phyloP scores from a whole-genome alignment of 2,113 vertebrate genomes.

The Tyrannus savana region DNA sequence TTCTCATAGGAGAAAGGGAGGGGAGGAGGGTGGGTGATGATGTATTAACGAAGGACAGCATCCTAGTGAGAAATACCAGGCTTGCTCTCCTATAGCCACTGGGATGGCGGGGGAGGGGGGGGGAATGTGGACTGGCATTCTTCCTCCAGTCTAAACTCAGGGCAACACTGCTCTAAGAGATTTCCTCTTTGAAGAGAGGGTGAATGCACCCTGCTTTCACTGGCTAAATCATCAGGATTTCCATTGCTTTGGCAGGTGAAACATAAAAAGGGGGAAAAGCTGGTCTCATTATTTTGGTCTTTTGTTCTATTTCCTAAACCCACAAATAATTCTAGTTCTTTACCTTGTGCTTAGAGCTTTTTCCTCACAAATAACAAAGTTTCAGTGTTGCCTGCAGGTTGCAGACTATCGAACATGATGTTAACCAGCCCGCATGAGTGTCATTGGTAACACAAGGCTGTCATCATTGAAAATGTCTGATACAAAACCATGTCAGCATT shows the following conservation, averaged over 20 bases:
- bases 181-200: background rate
- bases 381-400: background rate
- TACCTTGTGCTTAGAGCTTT: background rate
- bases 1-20: background rate
- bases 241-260: background rate
- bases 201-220: background rate
- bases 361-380: background rate
- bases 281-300: background rate
- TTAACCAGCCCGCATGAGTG: background rate
- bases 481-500: background rate
- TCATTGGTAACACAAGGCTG: background rate
- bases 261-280: background rate
- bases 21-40: background rate
- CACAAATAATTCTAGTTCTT: background rate
- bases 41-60: background rate
- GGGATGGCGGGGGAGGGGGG: background rate
- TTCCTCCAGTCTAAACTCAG: background rate
- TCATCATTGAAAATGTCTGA: background rate
- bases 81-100: background rate
- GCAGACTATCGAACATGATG: background rate
- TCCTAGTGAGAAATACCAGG: conserved; percentile 39
- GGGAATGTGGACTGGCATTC: background rate
- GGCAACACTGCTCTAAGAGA: background rate
- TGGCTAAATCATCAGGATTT: background rate
- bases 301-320: background rate